Conservation (phyloP, 2,113 vertebrate species). For the Vulpes ferrilata region DNA sequence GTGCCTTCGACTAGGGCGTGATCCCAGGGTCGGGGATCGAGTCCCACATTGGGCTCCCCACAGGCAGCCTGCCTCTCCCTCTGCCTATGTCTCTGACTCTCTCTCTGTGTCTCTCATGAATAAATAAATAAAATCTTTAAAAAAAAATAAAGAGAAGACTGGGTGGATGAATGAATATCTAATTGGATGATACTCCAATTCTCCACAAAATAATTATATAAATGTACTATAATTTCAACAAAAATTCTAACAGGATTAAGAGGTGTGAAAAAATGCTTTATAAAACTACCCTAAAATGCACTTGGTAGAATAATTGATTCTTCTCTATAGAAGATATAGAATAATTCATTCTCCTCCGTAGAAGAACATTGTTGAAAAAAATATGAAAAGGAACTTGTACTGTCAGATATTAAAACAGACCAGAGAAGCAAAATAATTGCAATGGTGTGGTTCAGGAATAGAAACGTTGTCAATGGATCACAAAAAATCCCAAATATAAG, state of each 20-base stretch:
- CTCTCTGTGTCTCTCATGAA: too few relatives aligned
- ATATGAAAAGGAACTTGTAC: background rate
- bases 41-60: too few relatives aligned
- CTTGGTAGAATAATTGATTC: background rate
- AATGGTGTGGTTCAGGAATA: background rate
- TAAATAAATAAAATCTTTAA: too few relatives aligned
- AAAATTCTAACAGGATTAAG: background rate
- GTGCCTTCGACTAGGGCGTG: too few relatives aligned
- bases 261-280: background rate
- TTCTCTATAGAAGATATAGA: background rate
- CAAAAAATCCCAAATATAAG: background rate
- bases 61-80: too few relatives aligned
- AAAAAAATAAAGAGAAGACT: too few relatives aligned
- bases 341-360: background rate
- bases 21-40: too few relatives aligned
- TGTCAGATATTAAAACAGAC: conserved; percentile 18
- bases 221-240: background rate
- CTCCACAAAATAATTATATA: conserved; percentile 39
- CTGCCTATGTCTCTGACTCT: too few relatives aligned
- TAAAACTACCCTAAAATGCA: conserved; percentile 24
- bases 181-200: background rate
- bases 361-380: background rate
- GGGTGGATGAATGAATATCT: too few relatives aligned
- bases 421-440: conserved; percentile 29
- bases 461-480: background rate